Evolutionary conservation across 2,888 invertebrate species (phyloP), one percentile per base, ranked within the genome.

Genomic region (Abrostola triplasia): DNA sequence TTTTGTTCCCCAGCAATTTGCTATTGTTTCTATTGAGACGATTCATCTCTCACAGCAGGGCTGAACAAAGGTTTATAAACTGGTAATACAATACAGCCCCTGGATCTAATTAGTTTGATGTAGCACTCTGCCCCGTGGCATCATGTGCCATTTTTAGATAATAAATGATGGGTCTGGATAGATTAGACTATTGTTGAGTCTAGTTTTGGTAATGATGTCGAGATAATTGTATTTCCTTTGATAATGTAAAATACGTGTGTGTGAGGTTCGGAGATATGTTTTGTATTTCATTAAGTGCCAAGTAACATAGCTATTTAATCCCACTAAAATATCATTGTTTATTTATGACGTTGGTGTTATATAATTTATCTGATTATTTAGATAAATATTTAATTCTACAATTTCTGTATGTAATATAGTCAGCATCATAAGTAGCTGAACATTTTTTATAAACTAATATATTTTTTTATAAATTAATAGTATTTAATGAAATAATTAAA

Each of bases 1-100:
- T 80, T 84, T 80, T 83, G 75, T 83, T 77, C 70, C 38, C 47
- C 41, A 74, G 64, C 51, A 65, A 70, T 82, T 80, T 69, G 66
- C 77, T 64, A 77, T 80, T 82, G 82, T 85, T 65, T 70, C 59
- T 58, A 65, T 77, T 73, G 57, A 66, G 60, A 62, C 57, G 59
- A 67, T 67, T 64, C 74, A 60, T 74, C 64, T 79, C 53, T 35
- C 52, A 50, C 49, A 65, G 42, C 36, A 53, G 48, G 8, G 44
- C 62, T 58, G 70, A 79, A 77, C 71, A 77, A 77, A 65, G 72
- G 69, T 69, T 77, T 74, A 52, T 80, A 52, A 76, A 69, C 63
- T 71, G 59, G 75, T 74, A 77, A 74, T 79, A 77, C 68, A 80
- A 77, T 67, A 74, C 78, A 74, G 78, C 47, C 44, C 35, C 38